phyloP scores from a whole-genome alignment of 92 coral and sea anemone species.

The Actinostola sp. region DNA sequence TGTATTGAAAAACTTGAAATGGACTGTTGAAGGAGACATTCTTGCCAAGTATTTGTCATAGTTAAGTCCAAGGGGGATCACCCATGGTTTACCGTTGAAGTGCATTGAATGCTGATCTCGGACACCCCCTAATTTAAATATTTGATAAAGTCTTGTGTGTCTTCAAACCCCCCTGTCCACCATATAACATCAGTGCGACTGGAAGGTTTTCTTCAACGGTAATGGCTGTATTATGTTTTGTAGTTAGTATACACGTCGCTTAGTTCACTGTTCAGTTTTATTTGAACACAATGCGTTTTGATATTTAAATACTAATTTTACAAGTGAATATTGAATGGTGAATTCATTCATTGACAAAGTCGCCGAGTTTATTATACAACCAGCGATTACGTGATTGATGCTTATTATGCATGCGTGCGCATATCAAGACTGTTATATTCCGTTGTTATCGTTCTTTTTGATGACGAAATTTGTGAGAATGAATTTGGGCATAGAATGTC shows the following conservation, averaged over 20 bases:
- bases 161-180: too few relatives aligned
- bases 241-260: too few relatives aligned
- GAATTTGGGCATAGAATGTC: slow-evolving; percentile 25
- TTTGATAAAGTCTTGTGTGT: too few relatives aligned
- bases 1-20: slow-evolving; percentile 37
- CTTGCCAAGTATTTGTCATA: slow-evolving; percentile 31
- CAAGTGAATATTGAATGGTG: background rate
- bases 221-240: background rate
- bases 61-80: too few relatives aligned
- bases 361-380: background rate
- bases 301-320: slow-evolving; percentile 19
- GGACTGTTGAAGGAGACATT: slow-evolving; percentile 54
- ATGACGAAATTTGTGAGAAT: slow-evolving; percentile 28
- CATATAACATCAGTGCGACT: too few relatives aligned
- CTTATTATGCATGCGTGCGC: slow-evolving; percentile 25
- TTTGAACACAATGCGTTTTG: slow-evolving; percentile 10
- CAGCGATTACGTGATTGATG: background rate
- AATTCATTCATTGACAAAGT: background rate
- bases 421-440: slow-evolving; percentile 13
- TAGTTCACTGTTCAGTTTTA: background rate
- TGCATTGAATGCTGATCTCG: too few relatives aligned
- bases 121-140: too few relatives aligned
- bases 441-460: slow-evolving; percentile 35
- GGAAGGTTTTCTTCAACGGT: background rate
- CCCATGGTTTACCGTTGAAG: too few relatives aligned